Base-by-base conservation (phyloP, 2,888 invertebrate genomes). In the Mellilla xanthometata region DNA sequence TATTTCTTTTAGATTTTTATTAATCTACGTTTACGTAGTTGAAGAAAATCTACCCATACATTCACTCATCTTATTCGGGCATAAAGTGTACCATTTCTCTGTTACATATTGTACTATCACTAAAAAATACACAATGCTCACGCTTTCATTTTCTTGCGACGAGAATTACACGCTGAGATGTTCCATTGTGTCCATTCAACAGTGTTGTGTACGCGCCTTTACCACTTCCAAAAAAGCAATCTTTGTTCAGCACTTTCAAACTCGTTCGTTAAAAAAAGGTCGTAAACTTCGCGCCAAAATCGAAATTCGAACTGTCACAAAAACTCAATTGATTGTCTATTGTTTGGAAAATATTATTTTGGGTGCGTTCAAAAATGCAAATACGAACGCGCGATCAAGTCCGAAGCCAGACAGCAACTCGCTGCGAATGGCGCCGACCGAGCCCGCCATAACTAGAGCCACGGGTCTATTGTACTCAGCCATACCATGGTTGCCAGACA, bases 111-210 rank as follows among this genome's bases (percentile, higher is more conserved):
- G 12, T 15, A 24, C 13, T 7, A 68, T 60, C 60, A 67, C 66
- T 54, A 70, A 75, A 68, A 70, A 70, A 56, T 56, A 65, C 57
- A 76, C 66, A 76, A 76, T 78, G 71, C 88, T 88, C 80, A 88
- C 88, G 78, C 73, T 83, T 77, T 84, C 88, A 89, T 89, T 85
- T 86, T 88, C 79, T 70, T 64, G 72, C 65, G 72, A 73, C 74
- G 70, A 77, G 76, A 76, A 83, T 83, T 77, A 82, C 81, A 69
- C 64, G 71, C 62, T 66, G 68, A 67, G 70, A 77, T 76, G 69
- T 71, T 63, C 72, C 79, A 83, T 85, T 82, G 79, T 84, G 63
- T 70, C 65, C 74, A 74, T 75, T 75, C 76, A 69, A 67, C 65
- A 63, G 60, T 63, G 60, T 69, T 72, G 63, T 71, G 65, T 59